A percentile compares a stretch with the other conserved stretches of the same genome.
phyloP scores from a whole-genome alignment of 2,113 vertebrate genomes.

The Mesocricetus auratus region DNA sequence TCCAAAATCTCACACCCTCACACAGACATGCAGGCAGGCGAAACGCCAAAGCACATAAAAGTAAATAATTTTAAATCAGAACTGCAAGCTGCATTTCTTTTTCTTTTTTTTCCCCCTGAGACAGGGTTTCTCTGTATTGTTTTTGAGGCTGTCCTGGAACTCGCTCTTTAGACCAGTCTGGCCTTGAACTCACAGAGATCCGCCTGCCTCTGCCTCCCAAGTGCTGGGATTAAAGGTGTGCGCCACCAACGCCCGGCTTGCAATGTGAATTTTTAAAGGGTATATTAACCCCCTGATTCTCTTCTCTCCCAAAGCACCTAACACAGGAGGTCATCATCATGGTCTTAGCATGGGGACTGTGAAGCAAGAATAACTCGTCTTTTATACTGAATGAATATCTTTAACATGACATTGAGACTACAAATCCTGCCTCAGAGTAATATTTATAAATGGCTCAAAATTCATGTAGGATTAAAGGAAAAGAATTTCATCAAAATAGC shows the following conservation, averaged over 20 bases:
- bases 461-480: not conserved
- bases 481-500: constrained; percentile 1
- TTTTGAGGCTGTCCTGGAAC: too few relatives aligned
- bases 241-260: too few relatives aligned
- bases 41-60: not conserved
- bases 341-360: not conserved
- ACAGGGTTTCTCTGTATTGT: too few relatives aligned
- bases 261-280: not conserved
- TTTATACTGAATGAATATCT: not conserved
- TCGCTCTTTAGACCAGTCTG: too few relatives aligned
- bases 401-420: not conserved
- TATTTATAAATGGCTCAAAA: constrained; percentile 5
- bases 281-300: not conserved
- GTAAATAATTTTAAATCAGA: not conserved
- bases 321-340: not conserved
- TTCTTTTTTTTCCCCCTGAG: too few relatives aligned
- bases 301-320: not conserved
- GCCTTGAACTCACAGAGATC: too few relatives aligned
- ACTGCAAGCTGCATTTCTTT: not conserved
- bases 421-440: not conserved
- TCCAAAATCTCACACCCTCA: not conserved
- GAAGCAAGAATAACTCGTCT: not conserved
- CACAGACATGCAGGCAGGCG: not conserved
- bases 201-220: too few relatives aligned
- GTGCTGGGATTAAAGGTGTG: too few relatives aligned